phyloP scores from a whole-genome alignment of 2,888 invertebrate genomes.

The Piscicola geometra region DNA sequence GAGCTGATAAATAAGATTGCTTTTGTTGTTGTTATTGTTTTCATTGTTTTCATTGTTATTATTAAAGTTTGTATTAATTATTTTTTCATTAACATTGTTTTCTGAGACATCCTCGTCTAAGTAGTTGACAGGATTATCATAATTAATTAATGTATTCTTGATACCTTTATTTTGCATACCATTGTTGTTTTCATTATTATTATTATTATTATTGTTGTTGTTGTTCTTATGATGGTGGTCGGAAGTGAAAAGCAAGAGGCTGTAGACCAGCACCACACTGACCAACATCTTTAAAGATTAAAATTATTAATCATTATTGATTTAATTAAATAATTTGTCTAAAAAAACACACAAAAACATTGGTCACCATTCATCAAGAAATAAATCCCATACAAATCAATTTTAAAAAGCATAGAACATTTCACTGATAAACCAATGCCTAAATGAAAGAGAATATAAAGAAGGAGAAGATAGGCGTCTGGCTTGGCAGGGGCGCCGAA shows the following conservation, averaged over 20 bases:
- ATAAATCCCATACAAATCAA: too few species aligned
- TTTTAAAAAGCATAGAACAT: too few species aligned
- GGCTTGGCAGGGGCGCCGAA: background rate
- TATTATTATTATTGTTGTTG: constrained; percentile 9
- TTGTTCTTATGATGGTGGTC: background rate
- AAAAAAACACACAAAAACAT: too few species aligned
- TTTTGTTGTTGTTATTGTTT: background rate
- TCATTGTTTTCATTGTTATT: background rate
- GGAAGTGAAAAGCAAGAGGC: background rate
- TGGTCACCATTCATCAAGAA: too few species aligned
- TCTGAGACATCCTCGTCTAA: too few species aligned
- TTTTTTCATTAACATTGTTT: background rate
- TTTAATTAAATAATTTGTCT: too few species aligned
- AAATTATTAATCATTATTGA: too few species aligned
- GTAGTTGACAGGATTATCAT: too few species aligned
- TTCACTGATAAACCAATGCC: too few species aligned
- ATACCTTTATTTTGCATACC: background rate
- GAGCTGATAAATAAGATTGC: constrained; percentile 6
- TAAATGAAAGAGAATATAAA: background rate
- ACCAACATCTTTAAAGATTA: background rate
- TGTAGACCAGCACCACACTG: background rate
- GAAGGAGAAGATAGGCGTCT: background rate
- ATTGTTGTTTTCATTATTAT: background rate
- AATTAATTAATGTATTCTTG: too few species aligned
- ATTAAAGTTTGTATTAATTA: background rate